These are phyloP conservation scores for Himalopsyche japonica DNA, from an alignment of 2,888 invertebrate genomes.

Conservation along the genomic window DNA sequence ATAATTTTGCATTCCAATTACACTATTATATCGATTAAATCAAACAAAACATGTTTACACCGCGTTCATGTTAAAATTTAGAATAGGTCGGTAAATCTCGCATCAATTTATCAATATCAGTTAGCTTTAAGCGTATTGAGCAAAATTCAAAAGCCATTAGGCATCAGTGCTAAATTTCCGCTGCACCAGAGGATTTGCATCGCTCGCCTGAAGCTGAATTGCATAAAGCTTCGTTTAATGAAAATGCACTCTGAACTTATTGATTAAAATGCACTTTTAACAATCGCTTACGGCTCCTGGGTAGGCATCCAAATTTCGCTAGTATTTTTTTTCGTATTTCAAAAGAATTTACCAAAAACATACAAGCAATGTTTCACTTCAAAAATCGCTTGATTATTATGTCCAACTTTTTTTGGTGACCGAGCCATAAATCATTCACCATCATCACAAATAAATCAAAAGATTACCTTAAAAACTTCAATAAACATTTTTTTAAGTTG, in stretches of 20 bases:
- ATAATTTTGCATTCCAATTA: neutral
- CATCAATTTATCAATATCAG: conserved; percentile 18
- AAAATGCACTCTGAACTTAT: conserved; percentile 13
- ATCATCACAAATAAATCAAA: no score
- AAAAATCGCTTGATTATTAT: no score
- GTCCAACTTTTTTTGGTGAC: no score
- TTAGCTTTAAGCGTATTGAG: conserved; percentile 16
- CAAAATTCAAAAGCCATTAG: conserved; percentile 26
- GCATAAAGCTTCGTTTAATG: conserved; percentile 9
- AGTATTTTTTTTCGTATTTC: neutral
- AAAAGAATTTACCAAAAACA: neutral
- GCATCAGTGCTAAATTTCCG: conserved; percentile 12
- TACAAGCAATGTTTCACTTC: no score
- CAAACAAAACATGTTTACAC: neutral
- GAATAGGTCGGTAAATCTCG: conserved; percentile 1
- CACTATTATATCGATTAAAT: neutral
- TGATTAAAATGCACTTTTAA: conserved; percentile 2
- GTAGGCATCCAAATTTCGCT: neutral
- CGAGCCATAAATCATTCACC: no score
- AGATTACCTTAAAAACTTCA: no score
- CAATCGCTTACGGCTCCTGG: neutral
- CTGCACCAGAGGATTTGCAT: conserved; percentile 12
- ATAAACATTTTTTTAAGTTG: no score
- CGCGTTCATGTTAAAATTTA: neutral
- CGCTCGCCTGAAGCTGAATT: conserved; percentile 3